These are phyloP conservation scores for Hipparchia semele DNA, from an alignment of 2,888 invertebrate genomes.

Conservation along the genomic window DNA sequence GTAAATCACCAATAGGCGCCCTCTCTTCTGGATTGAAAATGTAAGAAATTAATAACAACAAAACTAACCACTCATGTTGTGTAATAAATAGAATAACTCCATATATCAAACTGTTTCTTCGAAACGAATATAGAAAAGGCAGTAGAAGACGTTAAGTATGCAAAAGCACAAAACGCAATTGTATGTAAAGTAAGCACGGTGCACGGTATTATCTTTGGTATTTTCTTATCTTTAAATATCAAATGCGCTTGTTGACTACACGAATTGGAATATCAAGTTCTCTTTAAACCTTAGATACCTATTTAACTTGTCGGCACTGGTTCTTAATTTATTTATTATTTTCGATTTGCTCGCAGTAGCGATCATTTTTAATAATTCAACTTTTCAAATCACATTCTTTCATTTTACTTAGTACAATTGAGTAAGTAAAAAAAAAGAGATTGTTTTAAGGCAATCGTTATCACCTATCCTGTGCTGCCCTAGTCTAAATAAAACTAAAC, in stretches of 20 bases:
- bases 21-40: not conserved
- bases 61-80: not conserved
- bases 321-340: not conserved
- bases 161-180: conserved; percentile 27
- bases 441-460: no score
- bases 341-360: not conserved
- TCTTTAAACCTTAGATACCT: not conserved
- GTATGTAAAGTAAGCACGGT: conserved; percentile 31
- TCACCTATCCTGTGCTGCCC: no score
- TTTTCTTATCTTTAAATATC: conserved; percentile 31
- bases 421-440: no score
- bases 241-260: conserved; percentile 12
- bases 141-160: not conserved
- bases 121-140: conserved; percentile 3
- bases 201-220: conserved; percentile 21
- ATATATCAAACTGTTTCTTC: not conserved
- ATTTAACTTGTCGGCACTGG: not conserved
- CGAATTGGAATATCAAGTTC: conserved; percentile 10
- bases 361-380: no score
- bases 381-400: no score
- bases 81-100: not conserved
- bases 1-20: not conserved
- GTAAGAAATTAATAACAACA: not conserved
- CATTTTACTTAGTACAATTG: no score
- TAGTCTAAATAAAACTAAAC: not conserved